A percentile compares a stretch with the other conserved stretches of the same genome.
phyloP scores from a whole-genome alignment of 2,888 invertebrate species.

The Tupiocoris notatus region DNA sequence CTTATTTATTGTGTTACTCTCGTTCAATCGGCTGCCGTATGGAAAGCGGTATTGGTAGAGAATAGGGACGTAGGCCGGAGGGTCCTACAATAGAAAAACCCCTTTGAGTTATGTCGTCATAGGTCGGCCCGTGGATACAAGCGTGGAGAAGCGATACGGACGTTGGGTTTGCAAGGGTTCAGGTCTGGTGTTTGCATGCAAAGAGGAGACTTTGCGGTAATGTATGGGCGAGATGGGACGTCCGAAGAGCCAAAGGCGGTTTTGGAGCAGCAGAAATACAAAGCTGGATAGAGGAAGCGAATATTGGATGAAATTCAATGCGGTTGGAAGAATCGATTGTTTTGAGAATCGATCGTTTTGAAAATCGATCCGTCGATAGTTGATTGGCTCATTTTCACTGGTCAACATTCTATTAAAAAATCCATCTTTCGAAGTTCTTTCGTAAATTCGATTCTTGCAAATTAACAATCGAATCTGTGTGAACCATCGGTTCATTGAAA shows the following conservation, averaged over 20 bases:
- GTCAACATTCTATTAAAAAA: no score
- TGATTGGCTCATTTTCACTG: no score
- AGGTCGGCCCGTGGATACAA: background rate
- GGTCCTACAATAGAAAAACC: constrained; percentile 37
- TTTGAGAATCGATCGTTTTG: no score
- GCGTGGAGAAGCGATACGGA: background rate
- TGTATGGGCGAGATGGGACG: background rate
- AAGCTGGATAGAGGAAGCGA: background rate
- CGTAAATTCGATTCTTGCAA: no score
- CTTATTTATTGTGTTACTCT: constrained; percentile 31
- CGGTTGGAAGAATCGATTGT: no score
- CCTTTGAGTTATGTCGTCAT: constrained; percentile 37
- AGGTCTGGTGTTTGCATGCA: background rate
- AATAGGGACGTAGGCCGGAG: background rate
- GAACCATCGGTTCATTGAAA: no score
- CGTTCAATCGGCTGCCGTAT: constrained; percentile 3
- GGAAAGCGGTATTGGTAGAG: constrained; percentile 1
- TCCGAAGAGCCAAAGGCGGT: background rate
- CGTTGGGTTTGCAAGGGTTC: background rate
- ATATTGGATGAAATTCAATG: no score
- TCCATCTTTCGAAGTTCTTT: no score
- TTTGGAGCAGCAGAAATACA: background rate
- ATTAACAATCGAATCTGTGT: no score
- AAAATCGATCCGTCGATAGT: no score
- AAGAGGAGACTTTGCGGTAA: background rate